Percentiles rank a stretch among this genome's conserved stretches.
phyloP scores from a whole-genome alignment of 2,888 invertebrate species.

The Pseudanteris insignis region DNA sequence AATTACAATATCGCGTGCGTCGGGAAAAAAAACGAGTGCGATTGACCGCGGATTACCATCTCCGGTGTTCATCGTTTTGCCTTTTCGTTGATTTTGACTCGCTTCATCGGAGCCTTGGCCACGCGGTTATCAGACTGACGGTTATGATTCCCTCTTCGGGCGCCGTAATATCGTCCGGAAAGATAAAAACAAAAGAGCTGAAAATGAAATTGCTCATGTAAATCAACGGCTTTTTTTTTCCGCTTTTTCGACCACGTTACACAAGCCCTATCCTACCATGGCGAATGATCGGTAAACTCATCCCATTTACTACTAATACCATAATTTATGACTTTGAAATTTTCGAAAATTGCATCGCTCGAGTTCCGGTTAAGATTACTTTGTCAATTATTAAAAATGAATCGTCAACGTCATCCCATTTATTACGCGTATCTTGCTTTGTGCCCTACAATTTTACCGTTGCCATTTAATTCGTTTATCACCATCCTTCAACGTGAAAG shows the following conservation, averaged over 20 bases:
- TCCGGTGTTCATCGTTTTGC: conserved; percentile 22
- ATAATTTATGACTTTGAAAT: conserved; percentile 11
- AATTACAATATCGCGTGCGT: conserved; percentile 32
- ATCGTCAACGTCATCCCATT: no score
- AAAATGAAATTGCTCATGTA: conserved; percentile 55
- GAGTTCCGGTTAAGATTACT: conserved; percentile 1
- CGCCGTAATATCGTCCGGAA: conserved; percentile 28
- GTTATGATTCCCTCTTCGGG: conserved; percentile 32
- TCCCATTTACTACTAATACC: conserved; percentile 30
- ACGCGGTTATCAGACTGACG: conserved; percentile 29
- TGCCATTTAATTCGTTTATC: no score
- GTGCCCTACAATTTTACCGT: no score
- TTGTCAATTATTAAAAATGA: conserved; percentile 2
- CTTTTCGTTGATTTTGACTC: conserved; percentile 33
- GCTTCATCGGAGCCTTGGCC: conserved; percentile 22
- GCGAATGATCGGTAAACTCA: conserved; percentile 48
- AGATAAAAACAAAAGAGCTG: conserved; percentile 39
- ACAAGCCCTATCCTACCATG: conserved; percentile 15
- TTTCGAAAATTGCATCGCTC: conserved; percentile 8
- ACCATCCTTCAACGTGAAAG: no score
- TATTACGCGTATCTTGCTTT: no score
- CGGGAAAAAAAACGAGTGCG: conserved; percentile 9
- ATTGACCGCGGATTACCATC: conserved; percentile 29
- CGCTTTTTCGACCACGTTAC: background rate
- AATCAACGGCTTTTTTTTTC: conserved; percentile 46